These are phyloP conservation scores for Megalops atlanticus DNA, from an alignment of 2,113 vertebrate genomes.

Conservation along the genomic window DNA sequence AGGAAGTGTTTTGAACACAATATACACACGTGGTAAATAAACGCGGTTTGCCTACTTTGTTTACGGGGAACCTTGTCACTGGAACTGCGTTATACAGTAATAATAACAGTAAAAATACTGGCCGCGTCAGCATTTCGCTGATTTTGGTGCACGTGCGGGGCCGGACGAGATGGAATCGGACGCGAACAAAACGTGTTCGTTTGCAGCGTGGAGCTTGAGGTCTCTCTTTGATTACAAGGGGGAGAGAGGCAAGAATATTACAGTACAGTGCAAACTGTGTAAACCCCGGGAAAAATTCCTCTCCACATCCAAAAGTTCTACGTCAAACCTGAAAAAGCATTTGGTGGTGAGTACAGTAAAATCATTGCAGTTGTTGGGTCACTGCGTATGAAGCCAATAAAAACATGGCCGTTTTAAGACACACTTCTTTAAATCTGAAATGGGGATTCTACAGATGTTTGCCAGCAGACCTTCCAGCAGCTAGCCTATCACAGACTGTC, in stretches of 20 bases:
- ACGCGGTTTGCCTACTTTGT: neutral
- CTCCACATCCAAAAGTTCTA: slow-evolving; percentile 14
- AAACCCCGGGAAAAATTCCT: neutral
- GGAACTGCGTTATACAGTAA: too few relatives aligned
- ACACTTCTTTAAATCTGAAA: too few relatives aligned
- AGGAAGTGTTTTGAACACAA: neutral
- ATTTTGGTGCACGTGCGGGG: neutral
- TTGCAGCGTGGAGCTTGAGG: slow-evolving; percentile 17
- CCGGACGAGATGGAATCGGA: neutral
- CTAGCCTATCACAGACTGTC: too few relatives aligned
- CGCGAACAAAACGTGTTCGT: neutral
- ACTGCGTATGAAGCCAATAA: neutral
- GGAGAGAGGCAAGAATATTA: slow-evolving; percentile 26
- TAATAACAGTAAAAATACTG: too few relatives aligned
- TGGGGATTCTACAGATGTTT: neutral
- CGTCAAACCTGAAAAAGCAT: slow-evolving; percentile 10
- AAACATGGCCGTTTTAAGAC: too few relatives aligned
- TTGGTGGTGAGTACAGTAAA: neutral
- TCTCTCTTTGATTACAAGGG: slow-evolving; percentile 2
- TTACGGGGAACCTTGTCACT: neutral
- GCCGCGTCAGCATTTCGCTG: neutral
- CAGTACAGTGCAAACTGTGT: slow-evolving; percentile 26
- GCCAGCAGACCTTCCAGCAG: neutral
- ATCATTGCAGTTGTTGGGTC: too few relatives aligned
- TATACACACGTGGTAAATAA: neutral